These are phyloP conservation scores for Cinclus mexicanus DNA, from an alignment of 2,113 vertebrate genomes.

Conservation along the genomic window DNA sequence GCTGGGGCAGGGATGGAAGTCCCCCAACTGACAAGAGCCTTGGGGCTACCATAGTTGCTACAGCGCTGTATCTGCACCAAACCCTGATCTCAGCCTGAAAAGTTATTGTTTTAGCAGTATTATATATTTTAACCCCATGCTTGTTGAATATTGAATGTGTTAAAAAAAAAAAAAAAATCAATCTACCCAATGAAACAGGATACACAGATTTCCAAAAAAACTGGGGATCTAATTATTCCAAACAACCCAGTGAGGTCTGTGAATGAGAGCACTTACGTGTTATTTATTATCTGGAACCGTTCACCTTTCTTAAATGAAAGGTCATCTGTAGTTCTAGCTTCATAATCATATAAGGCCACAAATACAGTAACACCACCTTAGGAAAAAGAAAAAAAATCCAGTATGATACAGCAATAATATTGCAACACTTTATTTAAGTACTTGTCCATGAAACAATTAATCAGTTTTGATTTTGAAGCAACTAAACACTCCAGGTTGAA, in stretches of 20 bases:
- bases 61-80: not conserved
- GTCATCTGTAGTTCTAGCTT: constrained; percentile 97
- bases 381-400: not conserved
- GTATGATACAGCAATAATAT: not conserved
- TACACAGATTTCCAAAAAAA: not conserved
- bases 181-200: not conserved
- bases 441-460: not conserved
- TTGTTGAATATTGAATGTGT: not conserved
- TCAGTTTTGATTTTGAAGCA: not conserved
- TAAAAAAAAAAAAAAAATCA: not conserved
- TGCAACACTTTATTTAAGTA: not conserved
- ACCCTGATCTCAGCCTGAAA: not conserved
- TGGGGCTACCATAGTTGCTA: not conserved
- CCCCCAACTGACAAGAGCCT: not conserved
- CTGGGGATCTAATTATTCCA: not conserved
- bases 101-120: not conserved
- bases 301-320: constrained; percentile 98
- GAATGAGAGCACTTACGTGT: constrained; percentile 85
- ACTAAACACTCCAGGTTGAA: not conserved
- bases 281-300: constrained; percentile 99
- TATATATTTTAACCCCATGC: not conserved
- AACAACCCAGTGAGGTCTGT: not conserved
- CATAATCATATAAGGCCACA: constrained; percentile 99
- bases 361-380: constrained; percentile 96
- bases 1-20: not conserved